A percentile compares a stretch with the other conserved stretches of the same genome.
Conservation (phyloP, 1,140 invertebrate genomes). For the Phymorhynchus buccinoides region DNA sequence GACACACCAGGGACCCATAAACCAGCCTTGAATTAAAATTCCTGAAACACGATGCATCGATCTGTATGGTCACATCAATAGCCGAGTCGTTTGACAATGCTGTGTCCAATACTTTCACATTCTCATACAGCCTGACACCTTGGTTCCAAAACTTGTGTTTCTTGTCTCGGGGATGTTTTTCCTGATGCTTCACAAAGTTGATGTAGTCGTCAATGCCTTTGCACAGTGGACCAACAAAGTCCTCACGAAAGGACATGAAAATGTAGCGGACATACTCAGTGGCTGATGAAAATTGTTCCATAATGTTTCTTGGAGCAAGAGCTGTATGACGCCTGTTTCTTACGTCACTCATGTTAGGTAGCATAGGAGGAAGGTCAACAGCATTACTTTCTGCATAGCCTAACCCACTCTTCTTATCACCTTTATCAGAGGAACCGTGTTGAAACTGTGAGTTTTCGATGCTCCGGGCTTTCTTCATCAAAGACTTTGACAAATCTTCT, state of each 20-base stretch:
- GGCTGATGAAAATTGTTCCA: slow-evolving; percentile 20
- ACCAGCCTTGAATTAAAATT: slow-evolving; percentile 78
- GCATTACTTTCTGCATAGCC: neutral
- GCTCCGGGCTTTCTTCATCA: neutral
- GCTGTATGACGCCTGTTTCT: neutral
- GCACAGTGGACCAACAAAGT: slow-evolving; percentile 73
- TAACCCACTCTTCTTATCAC: neutral
- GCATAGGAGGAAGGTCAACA: neutral
- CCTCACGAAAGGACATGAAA: slow-evolving; percentile 82
- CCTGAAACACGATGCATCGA: slow-evolving; percentile 56
- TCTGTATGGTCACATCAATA: slow-evolving; percentile 54
- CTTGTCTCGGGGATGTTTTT: too few relatives aligned
- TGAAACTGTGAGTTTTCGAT: neutral
- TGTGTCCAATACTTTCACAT: slow-evolving; percentile 52
- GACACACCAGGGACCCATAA: slow-evolving; percentile 81
- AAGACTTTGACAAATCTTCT: neutral
- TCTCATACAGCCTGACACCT: slow-evolving; percentile 54
- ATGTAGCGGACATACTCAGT: slow-evolving; percentile 83
- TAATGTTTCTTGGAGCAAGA: slow-evolving; percentile 12
- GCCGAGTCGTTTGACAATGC: slow-evolving; percentile 43
- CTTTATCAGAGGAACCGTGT: too few relatives aligned
- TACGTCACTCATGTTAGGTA: slow-evolving; percentile 7
- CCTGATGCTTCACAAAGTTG: neutral
- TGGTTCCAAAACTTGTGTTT: slow-evolving; percentile 39
- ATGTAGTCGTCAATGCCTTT: slow-evolving; percentile 59